Evolutionary conservation across 2,113 vertebrate genomes (phyloP), one percentile per base, ranked within the genome.

Genomic region (Aphyosemion australe): DNA sequence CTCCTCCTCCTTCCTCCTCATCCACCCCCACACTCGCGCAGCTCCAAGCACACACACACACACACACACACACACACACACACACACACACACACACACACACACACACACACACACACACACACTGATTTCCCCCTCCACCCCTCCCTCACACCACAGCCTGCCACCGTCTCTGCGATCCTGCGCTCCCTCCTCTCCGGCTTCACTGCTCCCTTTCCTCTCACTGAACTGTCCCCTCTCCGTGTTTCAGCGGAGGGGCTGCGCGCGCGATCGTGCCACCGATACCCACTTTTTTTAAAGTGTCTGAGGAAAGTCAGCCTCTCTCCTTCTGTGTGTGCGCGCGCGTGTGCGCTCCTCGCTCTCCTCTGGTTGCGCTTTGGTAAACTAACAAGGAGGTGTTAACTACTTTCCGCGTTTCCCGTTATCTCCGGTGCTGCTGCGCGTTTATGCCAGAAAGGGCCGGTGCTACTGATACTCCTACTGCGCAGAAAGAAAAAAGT

Each of bases 211-310:
- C 83, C 63, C 21, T 71, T 32, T 19, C 60, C 79, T 82, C 77
- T 78, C 70, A 69, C 78, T 82, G 68, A 75, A 74, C 76, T 32
- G 76, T 74, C 77, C 77, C 34, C 79, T 79, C 65, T 84, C 79
- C 48, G 70, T 70, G 78, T 86, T 73, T 55, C 76, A 49, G 70
- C 77, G 61, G 68, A 79, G 72, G 67, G 70, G 72, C 90, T 92
- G 92, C 94, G 93, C 93, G 92, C 92, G 81, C 74, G 52, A 78
- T 74, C 61, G 79, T 76, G 77, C 79, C 92, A 93, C 89, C 92
- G 91, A 94, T 93, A 90, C 91, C 93, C 90, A 91, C 90, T 92
- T 37, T 91, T 91, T 13, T 85, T 90, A 78, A 89, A 79, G 90
- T 85, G 84, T 86, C 88, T 85, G 91, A 91, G 93, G 93, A 93